Percentiles rank a stretch among this genome's conserved stretches.
Conservation (phyloP, 2,888 invertebrate genomes). For the Liopterus haemorrhoidalis region DNA sequence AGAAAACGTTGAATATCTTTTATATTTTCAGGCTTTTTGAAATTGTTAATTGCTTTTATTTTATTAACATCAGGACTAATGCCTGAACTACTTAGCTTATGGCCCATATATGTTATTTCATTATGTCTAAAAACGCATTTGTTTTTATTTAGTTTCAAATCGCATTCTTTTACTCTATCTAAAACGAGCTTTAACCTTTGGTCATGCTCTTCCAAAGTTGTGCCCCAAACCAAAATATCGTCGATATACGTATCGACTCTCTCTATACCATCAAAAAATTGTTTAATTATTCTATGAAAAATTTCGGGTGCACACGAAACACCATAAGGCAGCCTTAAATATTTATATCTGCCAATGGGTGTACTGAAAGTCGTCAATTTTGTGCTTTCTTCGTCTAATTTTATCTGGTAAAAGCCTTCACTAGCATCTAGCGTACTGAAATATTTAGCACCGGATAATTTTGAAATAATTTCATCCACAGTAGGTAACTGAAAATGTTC, state of each 20-base stretch:
- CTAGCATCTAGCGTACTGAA: too few species aligned
- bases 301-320: too few species aligned
- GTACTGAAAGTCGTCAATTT: conserved; percentile 34
- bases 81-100: conserved; percentile 24
- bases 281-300: conserved; percentile 32
- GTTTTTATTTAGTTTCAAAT: conserved; percentile 26
- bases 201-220: conserved; percentile 30
- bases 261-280: conserved; percentile 24
- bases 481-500: too few species aligned
- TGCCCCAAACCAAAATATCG: conserved; percentile 34
- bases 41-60: conserved; percentile 28
- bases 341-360: conserved; percentile 35
- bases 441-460: too few species aligned
- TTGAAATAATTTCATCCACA: too few species aligned
- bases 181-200: conserved; percentile 26
- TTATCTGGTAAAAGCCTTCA: conserved; percentile 33
- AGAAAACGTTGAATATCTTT: conserved; percentile 33
- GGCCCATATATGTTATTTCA: conserved; percentile 29
- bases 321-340: too few species aligned
- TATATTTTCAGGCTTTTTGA: conserved; percentile 29
- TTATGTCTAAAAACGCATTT: conserved; percentile 28
- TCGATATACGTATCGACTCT: conserved; percentile 34
- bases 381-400: conserved; percentile 31
- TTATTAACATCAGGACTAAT: conserved; percentile 26
- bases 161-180: conserved; percentile 19